Conservation (phyloP, 2,113 vertebrate species). For the Lonchura striata region DNA sequence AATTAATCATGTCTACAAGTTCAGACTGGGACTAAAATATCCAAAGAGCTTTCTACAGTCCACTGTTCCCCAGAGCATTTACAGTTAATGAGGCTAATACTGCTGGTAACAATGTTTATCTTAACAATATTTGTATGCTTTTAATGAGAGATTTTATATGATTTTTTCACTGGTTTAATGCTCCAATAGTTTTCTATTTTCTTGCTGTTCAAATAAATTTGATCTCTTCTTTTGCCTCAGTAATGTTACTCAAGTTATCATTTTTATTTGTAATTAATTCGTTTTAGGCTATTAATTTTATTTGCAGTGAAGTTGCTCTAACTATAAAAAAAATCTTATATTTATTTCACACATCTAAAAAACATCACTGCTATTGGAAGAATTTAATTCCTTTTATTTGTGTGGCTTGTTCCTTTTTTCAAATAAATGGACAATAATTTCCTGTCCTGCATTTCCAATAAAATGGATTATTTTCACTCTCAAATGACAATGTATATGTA, state of each 20-base stretch:
- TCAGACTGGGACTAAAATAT: neutral
- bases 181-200: neutral
- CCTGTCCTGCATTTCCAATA: neutral
- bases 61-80: neutral
- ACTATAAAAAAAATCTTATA: neutral
- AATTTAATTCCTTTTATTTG: neutral
- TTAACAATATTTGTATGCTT: neutral
- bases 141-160: neutral
- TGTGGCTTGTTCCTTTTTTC: neutral
- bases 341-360: neutral
- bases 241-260: neutral
- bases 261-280: neutral
- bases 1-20: neutral
- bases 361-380: neutral
- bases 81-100: neutral
- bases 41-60: neutral
- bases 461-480: neutral
- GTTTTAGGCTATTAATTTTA: neutral
- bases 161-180: neutral
- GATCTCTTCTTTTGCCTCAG: neutral
- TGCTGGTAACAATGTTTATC: neutral
- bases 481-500: neutral
- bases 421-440: neutral
- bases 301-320: neutral
- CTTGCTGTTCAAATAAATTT: neutral